Base-by-base conservation (phyloP, 2,113 vertebrate genomes). In the Plectropomus leopardus region DNA sequence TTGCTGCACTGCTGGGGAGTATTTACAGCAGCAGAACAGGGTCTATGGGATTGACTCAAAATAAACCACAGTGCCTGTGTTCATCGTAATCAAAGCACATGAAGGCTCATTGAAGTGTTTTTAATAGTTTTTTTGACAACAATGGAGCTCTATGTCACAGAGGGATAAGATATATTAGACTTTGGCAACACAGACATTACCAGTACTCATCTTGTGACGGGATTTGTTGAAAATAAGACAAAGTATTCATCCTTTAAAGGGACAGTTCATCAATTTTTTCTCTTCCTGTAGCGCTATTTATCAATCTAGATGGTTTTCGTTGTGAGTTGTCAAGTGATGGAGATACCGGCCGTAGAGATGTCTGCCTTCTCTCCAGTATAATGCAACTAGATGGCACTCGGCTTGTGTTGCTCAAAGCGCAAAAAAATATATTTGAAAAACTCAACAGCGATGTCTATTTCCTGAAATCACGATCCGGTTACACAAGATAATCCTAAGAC, bases 11-110 rank as follows among this genome's bases (percentile, higher is more conserved):
- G 3, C 28, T 15, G 3, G 7, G 28, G 26, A 60, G 55, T 78
- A 44, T 78, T 70, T 44, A 63, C 47, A 63, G 59, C 34, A 61
- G 61, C 24, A 15, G 36, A 32, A 34, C 26, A 9, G 26, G 47
- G 76, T 60, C 32, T 45, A 26, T 54, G 47, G 78, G 55, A 74
- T 30, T 72, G 26, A 67, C 54, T 77, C 60, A 53, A 47, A 67
- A 48, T 66, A 59, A 70, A 82, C 57, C 16, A 48, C 42, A 44
- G 10, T 28, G n/a, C 28, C 55, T 16, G 7, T 77, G 73, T 40
- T 36, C 14, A 17, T 72, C 40, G 3, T 57, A 36, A 70, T 67
- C 36, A 72, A 72, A 30, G 60, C 7, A 11, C 53, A 60, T 6
- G 1, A 36, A 54, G 47, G 47, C 45, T 78, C 74, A 32, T 13